These are phyloP conservation scores for Cynopterus sphinx DNA, from an alignment of 2,797 vertebrate genomes.

Conservation along the genomic window DNA sequence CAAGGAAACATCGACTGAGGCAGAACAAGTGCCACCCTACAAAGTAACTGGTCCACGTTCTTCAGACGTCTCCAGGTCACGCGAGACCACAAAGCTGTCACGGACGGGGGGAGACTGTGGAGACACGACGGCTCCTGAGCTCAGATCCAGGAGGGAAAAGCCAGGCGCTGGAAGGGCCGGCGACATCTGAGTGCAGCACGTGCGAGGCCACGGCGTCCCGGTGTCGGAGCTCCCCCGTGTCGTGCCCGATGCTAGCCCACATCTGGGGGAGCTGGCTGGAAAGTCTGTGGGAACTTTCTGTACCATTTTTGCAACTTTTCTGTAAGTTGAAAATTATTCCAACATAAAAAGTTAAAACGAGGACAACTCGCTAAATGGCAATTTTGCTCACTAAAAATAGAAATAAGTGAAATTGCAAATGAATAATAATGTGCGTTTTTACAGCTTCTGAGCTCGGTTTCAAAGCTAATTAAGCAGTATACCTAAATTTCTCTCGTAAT, in stretches of 20 bases:
- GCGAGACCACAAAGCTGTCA: neutral
- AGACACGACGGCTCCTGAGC: accelerated
- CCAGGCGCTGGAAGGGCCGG: neutral
- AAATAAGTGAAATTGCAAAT: conserved; percentile 14
- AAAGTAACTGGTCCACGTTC: neutral
- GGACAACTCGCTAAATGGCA: neutral
- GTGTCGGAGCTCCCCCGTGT: neutral
- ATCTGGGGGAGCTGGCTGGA: neutral
- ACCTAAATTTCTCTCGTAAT: neutral
- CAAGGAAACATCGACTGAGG: neutral
- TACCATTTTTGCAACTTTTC: neutral
- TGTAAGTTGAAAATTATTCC: neutral
- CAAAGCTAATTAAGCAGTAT: neutral
- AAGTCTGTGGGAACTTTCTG: neutral
- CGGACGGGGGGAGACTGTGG: neutral
- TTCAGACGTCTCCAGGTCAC: neutral
- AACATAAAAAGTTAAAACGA: neutral
- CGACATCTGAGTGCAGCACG: neutral
- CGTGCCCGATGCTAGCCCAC: accelerated
- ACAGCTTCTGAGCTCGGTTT: neutral
- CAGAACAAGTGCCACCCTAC: neutral
- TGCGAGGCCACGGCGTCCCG: accelerated
- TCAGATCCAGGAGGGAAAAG: neutral
- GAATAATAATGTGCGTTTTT: neutral
- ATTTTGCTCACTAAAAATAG: conserved; percentile 11